Evolutionary conservation across 1,140 invertebrate genomes (phyloP), one percentile per base, ranked within the genome.

Genomic region (Holcopasites calliopsidis): DNA sequence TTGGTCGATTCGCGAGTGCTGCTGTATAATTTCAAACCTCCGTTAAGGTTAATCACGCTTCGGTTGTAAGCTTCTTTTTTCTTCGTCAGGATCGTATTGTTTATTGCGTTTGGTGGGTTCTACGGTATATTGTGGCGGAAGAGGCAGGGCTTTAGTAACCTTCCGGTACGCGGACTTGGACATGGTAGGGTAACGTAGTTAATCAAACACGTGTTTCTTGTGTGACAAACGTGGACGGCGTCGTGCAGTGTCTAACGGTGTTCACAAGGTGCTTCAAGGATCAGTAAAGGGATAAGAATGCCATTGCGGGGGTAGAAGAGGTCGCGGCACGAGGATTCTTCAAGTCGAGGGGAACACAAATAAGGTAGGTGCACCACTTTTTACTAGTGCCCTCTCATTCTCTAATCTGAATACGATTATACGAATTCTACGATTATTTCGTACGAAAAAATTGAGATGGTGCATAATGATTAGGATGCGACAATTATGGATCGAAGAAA

Each of bases 201-300:
- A 33, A 76, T 21, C 31, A 38, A 65, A 68, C 79, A 77, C 79
- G 80, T 77, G 80, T 80, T 61, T 52, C 58, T 62, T 47, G 49
- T 70, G 79, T 68, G 65, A 55, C 72, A 57, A 55, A 58, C 74
- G 64, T 69, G 72, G 68, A 66, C 72, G 5, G 7, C 66, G 35
- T 72, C 72, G 79, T 76, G 79, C 35, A 81, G 80, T 82, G 80
- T 65, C 49, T 76, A 82, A 77, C 55, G 79, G 78, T 82, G 80
- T 35, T 81, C 31, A n/a, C n/a, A 81, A 68, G 79, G 79, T 82
- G 80, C 61, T 52, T 50, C 52, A 44, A 13, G 49, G 35, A 57
- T n/a, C 64, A 28, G 40, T 71, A 49, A 76, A 55, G 62, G 55
- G 50, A 77, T 71, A 80, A 71, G 72, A 62, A 82, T 82, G 79